Base-by-base conservation (phyloP, 2,113 vertebrate genomes). In the Puffinus mauretanicus region DNA sequence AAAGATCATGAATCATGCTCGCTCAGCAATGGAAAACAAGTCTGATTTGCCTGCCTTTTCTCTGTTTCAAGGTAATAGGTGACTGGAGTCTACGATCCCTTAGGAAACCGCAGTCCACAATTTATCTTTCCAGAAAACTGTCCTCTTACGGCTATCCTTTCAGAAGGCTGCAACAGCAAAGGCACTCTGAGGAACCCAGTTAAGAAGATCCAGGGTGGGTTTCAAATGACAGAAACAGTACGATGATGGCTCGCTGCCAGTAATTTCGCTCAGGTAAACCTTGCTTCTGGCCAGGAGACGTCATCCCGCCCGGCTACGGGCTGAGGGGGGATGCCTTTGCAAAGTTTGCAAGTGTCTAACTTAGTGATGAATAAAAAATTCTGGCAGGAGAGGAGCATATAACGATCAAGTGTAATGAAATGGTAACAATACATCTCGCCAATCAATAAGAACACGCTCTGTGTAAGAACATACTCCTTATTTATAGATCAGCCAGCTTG, bases 391-490 rank as follows among this genome's bases (percentile, higher is more conserved):
- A 92, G 72, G 34, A 80, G 88, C 0, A 0, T 70, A n/a, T 54
- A 87, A 77, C 4, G 32, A 87, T 84, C 61, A 94, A 91, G 70
- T 64, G 64, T 64, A 91, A 89, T 62, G 42, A 90, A 90, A 94
- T n/a, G n/a, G 70, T 79, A 94, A 91, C 81, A 76, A 82, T 84
- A 58, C 40, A 83, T 82, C 73, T 88, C 14, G 0, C 25, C 81
- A 92, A 77, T 95, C 93, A 89, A 82, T 82, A 94, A 54, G 77
- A 89, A 72, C 69, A 49, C 65, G 84, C 66, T 80, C 34, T 84
- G 84, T 89, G 86, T 85, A 18, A 52, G 73, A 93, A 82, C 3
- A 5, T 54, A 64, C 51, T 93, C 77, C 47, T 86, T 91, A 84
- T 82, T 94, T 91, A 93, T 77, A 94, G 84, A 93, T 92, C 51